Percentiles rank a stretch among this genome's conserved stretches.
phyloP scores from a whole-genome alignment of 1,140 invertebrate genomes.

The Brachionus plicatilis region DNA sequence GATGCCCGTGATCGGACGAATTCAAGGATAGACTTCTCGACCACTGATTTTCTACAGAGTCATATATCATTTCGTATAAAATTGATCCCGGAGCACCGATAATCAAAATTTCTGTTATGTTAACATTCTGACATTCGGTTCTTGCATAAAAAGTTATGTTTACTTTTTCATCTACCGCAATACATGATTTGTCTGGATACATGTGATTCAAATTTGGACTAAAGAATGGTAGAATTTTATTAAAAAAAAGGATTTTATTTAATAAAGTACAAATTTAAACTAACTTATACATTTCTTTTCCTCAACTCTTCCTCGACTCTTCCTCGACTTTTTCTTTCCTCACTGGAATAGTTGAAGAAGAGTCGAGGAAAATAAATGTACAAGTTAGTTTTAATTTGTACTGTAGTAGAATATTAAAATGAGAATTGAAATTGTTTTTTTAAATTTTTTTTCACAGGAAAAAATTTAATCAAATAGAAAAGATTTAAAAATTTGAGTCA shows the following conservation, averaged over 20 bases:
- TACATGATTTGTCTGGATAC: not conserved
- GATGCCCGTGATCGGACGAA: not conserved
- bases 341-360: too few relatives aligned
- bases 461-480: too few relatives aligned
- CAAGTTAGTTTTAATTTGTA: too few relatives aligned
- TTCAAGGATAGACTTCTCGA: not conserved
- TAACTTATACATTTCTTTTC: too few relatives aligned
- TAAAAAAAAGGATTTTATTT: not conserved
- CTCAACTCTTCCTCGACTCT: too few relatives aligned
- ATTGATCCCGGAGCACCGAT: not conserved
- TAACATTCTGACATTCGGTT: not conserved
- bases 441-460: not conserved
- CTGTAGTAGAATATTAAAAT: not conserved
- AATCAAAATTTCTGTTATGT: constrained; percentile 37
- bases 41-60: not conserved
- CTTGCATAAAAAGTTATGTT: not conserved
- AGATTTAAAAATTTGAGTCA: not conserved
- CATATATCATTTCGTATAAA: not conserved
- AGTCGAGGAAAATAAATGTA: too few relatives aligned
- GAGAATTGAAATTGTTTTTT: not conserved
- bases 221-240: not conserved
- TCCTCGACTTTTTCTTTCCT: too few relatives aligned
- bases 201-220: not conserved
- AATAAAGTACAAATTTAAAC: too few relatives aligned
- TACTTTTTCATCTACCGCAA: not conserved